Conservation (phyloP, 2,888 invertebrate species). For the Agapetus fuscipes region DNA sequence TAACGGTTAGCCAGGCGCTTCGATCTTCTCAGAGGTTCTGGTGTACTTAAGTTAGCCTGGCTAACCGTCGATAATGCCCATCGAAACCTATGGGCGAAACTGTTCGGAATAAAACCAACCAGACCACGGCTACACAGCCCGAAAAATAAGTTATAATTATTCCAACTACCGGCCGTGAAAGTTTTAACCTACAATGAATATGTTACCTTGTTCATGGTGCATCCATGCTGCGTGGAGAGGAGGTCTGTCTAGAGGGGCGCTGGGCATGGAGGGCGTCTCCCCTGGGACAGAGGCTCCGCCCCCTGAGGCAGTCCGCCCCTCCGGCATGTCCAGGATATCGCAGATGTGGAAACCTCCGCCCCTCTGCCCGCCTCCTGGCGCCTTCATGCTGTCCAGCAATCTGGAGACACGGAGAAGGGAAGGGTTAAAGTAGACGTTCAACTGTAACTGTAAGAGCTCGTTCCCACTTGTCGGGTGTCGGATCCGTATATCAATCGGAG, state of each 20-base stretch:
- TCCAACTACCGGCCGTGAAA: too few species aligned
- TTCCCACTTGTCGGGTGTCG: background rate
- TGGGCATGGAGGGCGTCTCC: conserved; percentile 27
- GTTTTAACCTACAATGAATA: too few species aligned
- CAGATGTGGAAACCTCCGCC: conserved; percentile 86
- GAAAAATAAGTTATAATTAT: too few species aligned
- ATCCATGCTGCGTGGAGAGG: conserved; percentile 26
- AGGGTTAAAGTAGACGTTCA: background rate
- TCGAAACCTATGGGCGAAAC: too few species aligned
- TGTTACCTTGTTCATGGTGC: conserved; percentile 30
- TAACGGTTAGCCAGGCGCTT: too few species aligned
- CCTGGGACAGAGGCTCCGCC: conserved; percentile 27
- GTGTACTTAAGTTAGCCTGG: too few species aligned
- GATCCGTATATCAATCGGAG: background rate
- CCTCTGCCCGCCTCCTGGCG: conserved; percentile 59
- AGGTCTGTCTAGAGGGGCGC: conserved; percentile 12
- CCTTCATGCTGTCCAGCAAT: conserved; percentile 72
- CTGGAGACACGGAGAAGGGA: conserved; percentile 50
- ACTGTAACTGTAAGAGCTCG: too few species aligned
- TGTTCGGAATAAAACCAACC: too few species aligned
- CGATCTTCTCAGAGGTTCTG: too few species aligned
- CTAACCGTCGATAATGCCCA: too few species aligned
- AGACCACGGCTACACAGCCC: too few species aligned
- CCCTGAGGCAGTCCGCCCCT: conserved; percentile 43
- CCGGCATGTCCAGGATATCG: conserved; percentile 85